These are phyloP conservation scores for Hippocampus kuda DNA, from an alignment of 2,797 vertebrate genomes.

Conservation along the genomic window DNA sequence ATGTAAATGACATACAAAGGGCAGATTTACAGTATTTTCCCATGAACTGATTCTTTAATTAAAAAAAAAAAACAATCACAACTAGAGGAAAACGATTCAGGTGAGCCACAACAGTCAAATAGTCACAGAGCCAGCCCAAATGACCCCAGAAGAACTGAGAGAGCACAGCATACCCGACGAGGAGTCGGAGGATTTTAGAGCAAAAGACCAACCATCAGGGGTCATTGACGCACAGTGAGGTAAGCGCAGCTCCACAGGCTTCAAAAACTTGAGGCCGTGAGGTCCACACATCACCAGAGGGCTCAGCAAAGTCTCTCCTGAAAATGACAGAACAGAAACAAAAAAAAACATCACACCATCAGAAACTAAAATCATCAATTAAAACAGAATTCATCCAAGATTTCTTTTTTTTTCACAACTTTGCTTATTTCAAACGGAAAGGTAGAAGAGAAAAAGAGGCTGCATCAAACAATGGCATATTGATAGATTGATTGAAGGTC, in stretches of 20 bases:
- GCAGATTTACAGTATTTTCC: constrained; percentile 31
- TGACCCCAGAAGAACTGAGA: constrained; percentile 88
- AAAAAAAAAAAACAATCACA: constrained; percentile 23
- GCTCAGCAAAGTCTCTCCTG: constrained; percentile 92
- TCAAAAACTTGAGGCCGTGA: constrained; percentile 98
- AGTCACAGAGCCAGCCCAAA: constrained; percentile 79
- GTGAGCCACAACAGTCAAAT: constrained; percentile 46
- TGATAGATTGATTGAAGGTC: no score
- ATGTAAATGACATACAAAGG: constrained; percentile 2
- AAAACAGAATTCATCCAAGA: neutral
- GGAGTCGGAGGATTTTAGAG: constrained; percentile 99
- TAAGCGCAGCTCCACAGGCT: constrained; percentile 97
- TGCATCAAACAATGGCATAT: no score
- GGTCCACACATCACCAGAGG: constrained; percentile 94
- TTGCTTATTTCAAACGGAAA: neutral
- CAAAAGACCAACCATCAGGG: constrained; percentile 99
- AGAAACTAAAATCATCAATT: neutral
- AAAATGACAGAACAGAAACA: constrained; percentile 1
- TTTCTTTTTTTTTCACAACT: neutral
- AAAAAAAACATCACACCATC: neutral
- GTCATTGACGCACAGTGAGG: constrained; percentile 99
- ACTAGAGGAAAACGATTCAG: constrained; percentile 37
- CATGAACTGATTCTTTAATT: constrained; percentile 45
- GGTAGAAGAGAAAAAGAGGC: neutral
- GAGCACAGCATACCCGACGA: constrained; percentile 99